A percentile compares a stretch with the other conserved stretches of the same genome.
Conservation (phyloP, 2,888 invertebrate genomes). For the Cotesia congregata region DNA sequence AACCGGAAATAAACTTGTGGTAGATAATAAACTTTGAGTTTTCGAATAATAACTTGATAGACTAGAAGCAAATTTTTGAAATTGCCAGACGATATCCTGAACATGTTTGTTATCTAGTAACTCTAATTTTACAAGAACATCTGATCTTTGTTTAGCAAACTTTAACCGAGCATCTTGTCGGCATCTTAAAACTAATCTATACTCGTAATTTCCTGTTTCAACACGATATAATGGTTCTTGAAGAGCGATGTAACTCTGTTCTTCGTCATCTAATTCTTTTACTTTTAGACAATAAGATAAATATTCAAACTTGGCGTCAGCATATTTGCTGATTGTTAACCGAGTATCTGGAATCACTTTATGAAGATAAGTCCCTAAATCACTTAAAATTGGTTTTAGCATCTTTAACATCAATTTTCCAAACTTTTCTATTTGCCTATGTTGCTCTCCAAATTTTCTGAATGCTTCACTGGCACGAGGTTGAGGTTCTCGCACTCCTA, state of each 20-base stretch:
- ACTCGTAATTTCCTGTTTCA: constrained; percentile 99
- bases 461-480: constrained; percentile 96
- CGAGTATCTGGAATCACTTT: constrained; percentile 99
- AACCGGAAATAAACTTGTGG: constrained; percentile 90
- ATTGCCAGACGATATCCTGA: constrained; percentile 91
- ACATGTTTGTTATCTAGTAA: constrained; percentile 98
- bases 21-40: constrained; percentile 82
- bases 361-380: constrained; percentile 95
- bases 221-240: constrained; percentile 98
- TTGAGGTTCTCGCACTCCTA: constrained; percentile 97
- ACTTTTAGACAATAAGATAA: constrained; percentile 98
- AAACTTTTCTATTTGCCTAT: constrained; percentile 90
- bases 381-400: constrained; percentile 92
- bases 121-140: constrained; percentile 97
- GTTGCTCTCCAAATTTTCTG: constrained; percentile 93
- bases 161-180: constrained; percentile 92
- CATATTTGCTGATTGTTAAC: constrained; percentile 96
- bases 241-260: constrained; percentile 90
- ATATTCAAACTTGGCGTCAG: constrained; percentile 99
- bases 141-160: constrained; percentile 87
- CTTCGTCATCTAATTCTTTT: constrained; percentile 99
- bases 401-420: constrained; percentile 91
- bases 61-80: constrained; percentile 87
- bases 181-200: constrained; percentile 94
- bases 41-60: constrained; percentile 83